A percentile compares a stretch with the other conserved stretches of the same genome.
These are phyloP conservation scores for Eidolon dupreanum DNA, from an alignment of 2,797 vertebrate species.

Conservation along the genomic window DNA sequence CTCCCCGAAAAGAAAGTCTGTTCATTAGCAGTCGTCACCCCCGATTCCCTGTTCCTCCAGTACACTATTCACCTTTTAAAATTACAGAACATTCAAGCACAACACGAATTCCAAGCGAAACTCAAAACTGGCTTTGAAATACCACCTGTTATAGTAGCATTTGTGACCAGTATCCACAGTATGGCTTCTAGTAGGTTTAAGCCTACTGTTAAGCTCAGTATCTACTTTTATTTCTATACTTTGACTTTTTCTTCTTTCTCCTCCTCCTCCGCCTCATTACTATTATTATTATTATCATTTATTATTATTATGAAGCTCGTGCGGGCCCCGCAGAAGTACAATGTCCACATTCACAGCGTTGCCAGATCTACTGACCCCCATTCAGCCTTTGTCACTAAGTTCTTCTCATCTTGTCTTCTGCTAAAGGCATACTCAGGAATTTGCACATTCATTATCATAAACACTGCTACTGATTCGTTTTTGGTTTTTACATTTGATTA, in stretches of 20 bases:
- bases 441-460: neutral
- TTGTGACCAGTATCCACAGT: neutral
- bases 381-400: neutral
- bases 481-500: neutral
- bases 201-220: neutral
- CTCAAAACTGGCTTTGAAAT: neutral
- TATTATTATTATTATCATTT: neutral
- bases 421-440: neutral
- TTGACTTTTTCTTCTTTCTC: neutral
- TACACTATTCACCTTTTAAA: neutral
- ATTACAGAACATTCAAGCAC: neutral
- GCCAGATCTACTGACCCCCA: neutral
- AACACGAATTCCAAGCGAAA: conserved; percentile 15
- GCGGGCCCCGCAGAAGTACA: neutral
- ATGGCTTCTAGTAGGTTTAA: neutral
- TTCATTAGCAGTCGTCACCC: neutral
- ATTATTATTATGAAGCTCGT: neutral
- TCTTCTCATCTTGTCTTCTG: neutral
- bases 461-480: neutral
- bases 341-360: neutral
- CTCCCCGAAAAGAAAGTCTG: neutral
- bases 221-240: neutral
- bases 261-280: neutral
- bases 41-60: neutral
- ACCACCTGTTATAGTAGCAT: neutral